Evolutionary conservation across 2,797 vertebrate species (phyloP).

Genomic region (Nyctalus aviator): DNA sequence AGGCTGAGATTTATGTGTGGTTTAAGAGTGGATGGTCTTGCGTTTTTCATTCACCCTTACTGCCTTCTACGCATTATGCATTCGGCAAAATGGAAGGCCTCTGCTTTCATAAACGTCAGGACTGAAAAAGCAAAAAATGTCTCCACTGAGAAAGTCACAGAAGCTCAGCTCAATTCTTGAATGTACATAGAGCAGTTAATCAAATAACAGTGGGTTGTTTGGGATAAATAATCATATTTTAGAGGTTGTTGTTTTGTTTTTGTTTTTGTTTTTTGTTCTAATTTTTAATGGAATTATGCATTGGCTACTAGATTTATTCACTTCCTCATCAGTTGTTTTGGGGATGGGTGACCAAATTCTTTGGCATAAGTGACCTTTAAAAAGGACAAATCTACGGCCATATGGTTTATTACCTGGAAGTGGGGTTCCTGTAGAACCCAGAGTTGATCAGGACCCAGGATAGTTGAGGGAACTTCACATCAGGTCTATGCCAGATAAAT

Average conservation of each 20-base stretch:
- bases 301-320: background rate
- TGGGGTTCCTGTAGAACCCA: background rate
- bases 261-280: too few relatives aligned
- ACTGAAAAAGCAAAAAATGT: background rate
- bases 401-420: background rate
- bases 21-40: background rate
- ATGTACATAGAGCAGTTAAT: background rate
- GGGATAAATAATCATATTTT: background rate
- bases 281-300: background rate
- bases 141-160: background rate
- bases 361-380: background rate
- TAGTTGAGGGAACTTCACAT: background rate
- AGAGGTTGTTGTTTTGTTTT: too few relatives aligned
- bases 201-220: background rate
- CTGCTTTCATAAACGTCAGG: background rate
- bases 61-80: background rate
- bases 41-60: background rate
- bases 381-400: background rate
- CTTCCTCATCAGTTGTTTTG: background rate
- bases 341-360: background rate
- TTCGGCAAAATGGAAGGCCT: background rate
- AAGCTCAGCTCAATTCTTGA: background rate
- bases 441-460: background rate
- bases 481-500: background rate
- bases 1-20: conserved; percentile 27